These are phyloP conservation scores for Monochamus alternatus DNA, from an alignment of 2,888 invertebrate genomes.

Conservation along the genomic window DNA sequence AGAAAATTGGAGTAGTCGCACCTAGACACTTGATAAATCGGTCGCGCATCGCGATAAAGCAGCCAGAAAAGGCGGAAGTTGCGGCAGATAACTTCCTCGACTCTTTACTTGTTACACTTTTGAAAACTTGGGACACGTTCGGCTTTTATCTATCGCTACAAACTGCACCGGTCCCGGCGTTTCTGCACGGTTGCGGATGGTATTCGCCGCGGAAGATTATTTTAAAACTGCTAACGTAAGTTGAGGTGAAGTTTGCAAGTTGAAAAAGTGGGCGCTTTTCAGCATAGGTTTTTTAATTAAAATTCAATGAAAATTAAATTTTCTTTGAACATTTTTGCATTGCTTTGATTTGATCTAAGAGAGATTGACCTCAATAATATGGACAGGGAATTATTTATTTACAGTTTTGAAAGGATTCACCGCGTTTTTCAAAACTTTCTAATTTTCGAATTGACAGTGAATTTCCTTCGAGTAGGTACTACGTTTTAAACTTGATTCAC, in stretches of 20 bases:
- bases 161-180: conserved; percentile 37
- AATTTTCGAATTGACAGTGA: no score
- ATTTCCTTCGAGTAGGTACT: no score
- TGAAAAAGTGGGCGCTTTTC: no score
- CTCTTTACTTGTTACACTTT: conserved; percentile 53
- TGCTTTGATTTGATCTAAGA: no score
- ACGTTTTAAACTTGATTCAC: no score
- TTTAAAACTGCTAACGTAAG: conserved; percentile 28
- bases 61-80: conserved; percentile 43
- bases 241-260: neutral
- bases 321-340: no score
- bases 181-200: conserved; percentile 41
- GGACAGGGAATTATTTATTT: no score
- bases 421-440: no score
- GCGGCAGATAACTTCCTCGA: conserved; percentile 48
- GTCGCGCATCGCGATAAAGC: conserved; percentile 45
- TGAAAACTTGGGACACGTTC: conserved; percentile 47
- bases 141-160: conserved; percentile 43
- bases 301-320: no score
- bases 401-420: no score
- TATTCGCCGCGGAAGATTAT: conserved; percentile 35
- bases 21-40: conserved; percentile 47
- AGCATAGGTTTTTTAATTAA: no score
- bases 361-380: no score
- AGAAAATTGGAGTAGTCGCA: conserved; percentile 33